These are phyloP conservation scores for Encarsia formosa DNA, from an alignment of 2,888 invertebrate genomes.

Conservation along the genomic window DNA sequence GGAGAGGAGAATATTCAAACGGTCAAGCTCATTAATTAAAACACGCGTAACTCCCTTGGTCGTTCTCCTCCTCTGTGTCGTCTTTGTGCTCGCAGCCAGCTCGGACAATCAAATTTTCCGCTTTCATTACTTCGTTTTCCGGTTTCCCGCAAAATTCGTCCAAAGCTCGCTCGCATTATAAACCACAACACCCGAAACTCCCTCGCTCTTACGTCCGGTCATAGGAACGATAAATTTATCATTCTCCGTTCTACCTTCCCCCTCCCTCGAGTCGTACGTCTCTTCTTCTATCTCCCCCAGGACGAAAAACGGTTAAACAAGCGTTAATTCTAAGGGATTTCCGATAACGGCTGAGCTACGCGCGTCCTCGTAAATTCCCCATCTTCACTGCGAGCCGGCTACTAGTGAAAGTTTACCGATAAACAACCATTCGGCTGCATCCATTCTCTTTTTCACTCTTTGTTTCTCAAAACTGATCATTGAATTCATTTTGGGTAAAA, in stretches of 20 bases:
- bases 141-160: not conserved
- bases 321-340: conserved; percentile 31
- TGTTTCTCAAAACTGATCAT: too few species aligned
- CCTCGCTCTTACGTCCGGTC: not conserved
- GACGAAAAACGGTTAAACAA: not conserved
- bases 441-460: too few species aligned
- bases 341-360: conserved; percentile 22
- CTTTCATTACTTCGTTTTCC: too few species aligned
- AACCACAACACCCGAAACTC: not conserved
- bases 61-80: conserved; percentile 1
- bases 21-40: not conserved
- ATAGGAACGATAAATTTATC: too few species aligned
- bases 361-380: not conserved
- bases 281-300: not conserved
- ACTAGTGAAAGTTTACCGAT: conserved; percentile 30
- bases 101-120: not conserved
- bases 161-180: not conserved
- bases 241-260: too few species aligned
- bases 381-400: not conserved
- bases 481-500: too few species aligned
- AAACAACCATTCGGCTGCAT: conserved; percentile 23
- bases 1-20: not conserved
- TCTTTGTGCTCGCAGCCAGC: not conserved
- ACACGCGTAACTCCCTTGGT: not conserved
- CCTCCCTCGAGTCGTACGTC: not conserved